Percentiles rank a stretch among this genome's conserved stretches.
Evolutionary conservation across 2,113 vertebrate species (phyloP).

Genomic region (Collichthys lucidus): DNA sequence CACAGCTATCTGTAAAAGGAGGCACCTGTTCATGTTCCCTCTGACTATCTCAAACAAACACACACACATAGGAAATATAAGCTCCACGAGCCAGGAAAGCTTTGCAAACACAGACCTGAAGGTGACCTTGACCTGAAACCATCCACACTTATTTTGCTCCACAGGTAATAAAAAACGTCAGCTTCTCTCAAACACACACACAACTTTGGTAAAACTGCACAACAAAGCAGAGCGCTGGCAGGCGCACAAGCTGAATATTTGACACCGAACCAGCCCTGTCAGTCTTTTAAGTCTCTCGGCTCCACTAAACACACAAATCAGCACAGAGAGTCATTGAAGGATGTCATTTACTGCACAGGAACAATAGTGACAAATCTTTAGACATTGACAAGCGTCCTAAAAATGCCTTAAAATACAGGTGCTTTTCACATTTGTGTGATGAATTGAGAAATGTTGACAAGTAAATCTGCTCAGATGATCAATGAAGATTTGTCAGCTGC

Average conservation of each 20-base stretch:
- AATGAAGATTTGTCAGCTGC: neutral
- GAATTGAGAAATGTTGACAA: neutral
- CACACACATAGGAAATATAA: neutral
- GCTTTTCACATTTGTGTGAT: neutral
- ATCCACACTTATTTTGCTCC: no score
- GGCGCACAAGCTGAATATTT: neutral
- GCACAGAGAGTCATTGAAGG: neutral
- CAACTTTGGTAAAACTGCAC: neutral
- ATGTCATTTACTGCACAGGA: neutral
- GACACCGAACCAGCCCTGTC: neutral
- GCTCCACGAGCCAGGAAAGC: neutral
- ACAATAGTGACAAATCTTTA: neutral
- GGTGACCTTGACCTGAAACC: neutral
- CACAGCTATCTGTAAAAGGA: neutral
- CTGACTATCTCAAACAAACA: neutral
- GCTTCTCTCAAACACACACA: neutral
- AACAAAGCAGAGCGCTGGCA: neutral
- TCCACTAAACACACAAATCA: neutral
- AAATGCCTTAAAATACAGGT: neutral
- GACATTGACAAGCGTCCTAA: neutral
- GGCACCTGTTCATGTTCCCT: constrained; percentile 34
- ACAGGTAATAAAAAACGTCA: neutral
- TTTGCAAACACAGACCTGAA: neutral
- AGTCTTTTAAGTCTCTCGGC: neutral
- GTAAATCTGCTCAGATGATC: neutral